Percentiles rank a stretch among this genome's conserved stretches.
Conservation (phyloP, 2,888 invertebrate species). For the Mongoloraphidia duomilia region DNA sequence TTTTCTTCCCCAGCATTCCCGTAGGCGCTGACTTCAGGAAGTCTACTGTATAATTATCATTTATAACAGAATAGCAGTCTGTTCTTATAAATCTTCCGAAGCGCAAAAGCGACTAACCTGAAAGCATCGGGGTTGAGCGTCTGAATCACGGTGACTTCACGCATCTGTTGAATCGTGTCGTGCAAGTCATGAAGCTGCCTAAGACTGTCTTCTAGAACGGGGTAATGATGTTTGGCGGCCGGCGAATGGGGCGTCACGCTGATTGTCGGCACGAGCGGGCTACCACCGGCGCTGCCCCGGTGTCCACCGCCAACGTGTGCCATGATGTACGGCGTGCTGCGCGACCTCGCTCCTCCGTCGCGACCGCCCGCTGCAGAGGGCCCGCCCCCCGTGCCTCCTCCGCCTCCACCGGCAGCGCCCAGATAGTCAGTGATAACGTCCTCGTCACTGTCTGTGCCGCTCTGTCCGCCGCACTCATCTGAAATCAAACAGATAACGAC, state of each 20-base stretch:
- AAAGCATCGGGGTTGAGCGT: constrained; percentile 11
- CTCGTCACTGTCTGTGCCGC: constrained; percentile 61
- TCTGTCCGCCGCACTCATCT: constrained; percentile 55
- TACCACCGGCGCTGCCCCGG: constrained; percentile 13
- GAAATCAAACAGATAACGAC: constrained; percentile 18
- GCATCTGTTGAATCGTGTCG: constrained; percentile 63
- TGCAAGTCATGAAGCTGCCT: constrained; percentile 61
- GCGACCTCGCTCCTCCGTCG: neutral
- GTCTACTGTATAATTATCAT: no score
- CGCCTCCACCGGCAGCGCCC: constrained; percentile 23
- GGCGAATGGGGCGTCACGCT: constrained; percentile 82
- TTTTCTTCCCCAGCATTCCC: no score
- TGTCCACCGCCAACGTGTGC: constrained; percentile 7
- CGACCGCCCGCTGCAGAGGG: constrained; percentile 1
- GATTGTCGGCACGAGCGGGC: constrained; percentile 60
- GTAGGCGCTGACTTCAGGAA: no score
- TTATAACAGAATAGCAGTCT: no score
- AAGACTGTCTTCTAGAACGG: constrained; percentile 55
- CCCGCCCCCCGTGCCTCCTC: constrained; percentile 15
- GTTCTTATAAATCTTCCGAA: constrained; percentile 14
- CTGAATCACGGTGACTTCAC: constrained; percentile 40
- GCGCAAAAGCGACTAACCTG: constrained; percentile 17
- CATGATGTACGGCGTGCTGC: neutral
- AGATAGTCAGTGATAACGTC: constrained; percentile 67
- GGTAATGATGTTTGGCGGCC: constrained; percentile 49